phyloP scores from a whole-genome alignment of 2,888 invertebrate species.

The Scaptomyza tumidula region DNA sequence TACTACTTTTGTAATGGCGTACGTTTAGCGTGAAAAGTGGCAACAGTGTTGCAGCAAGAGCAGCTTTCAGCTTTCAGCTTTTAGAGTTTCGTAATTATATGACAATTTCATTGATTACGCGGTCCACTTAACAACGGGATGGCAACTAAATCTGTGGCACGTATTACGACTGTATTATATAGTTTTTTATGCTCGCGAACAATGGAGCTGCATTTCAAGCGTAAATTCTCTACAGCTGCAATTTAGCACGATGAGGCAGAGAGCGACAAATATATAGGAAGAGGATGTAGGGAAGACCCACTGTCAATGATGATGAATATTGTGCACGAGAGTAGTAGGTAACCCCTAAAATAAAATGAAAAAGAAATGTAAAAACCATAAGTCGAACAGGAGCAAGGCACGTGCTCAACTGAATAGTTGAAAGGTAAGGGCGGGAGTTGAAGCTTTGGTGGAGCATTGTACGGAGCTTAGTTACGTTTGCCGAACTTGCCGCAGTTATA shows the following conservation, averaged over 20 bases:
- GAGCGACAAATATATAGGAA: background rate
- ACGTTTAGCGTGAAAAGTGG: constrained; percentile 26
- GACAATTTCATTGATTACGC: constrained; percentile 71
- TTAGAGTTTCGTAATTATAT: constrained; percentile 56
- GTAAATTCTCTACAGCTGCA: constrained; percentile 59
- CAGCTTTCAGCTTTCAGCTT: constrained; percentile 17
- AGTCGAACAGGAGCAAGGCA: constrained; percentile 45
- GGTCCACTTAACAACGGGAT: constrained; percentile 49
- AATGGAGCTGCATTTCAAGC: constrained; percentile 61
- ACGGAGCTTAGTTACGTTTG: constrained; percentile 44
- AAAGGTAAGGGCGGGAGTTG: too few species aligned
- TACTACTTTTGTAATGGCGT: constrained; percentile 1
- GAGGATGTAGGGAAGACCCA: constrained; percentile 13
- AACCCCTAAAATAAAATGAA: background rate
- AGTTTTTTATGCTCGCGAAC: constrained; percentile 56
- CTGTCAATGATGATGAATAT: constrained; percentile 67
- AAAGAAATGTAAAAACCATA: constrained; percentile 5
- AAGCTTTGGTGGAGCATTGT: constrained; percentile 23
- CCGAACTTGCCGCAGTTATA: constrained; percentile 70
- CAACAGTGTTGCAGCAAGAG: constrained; percentile 32
- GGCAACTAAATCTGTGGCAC: constrained; percentile 63
- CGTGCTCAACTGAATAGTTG: constrained; percentile 49
- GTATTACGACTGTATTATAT: constrained; percentile 64
- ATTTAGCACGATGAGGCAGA: constrained; percentile 29
- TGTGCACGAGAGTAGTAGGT: constrained; percentile 40